Base-by-base conservation (phyloP, 2,888 invertebrate species). In the Hedya salicella region DNA sequence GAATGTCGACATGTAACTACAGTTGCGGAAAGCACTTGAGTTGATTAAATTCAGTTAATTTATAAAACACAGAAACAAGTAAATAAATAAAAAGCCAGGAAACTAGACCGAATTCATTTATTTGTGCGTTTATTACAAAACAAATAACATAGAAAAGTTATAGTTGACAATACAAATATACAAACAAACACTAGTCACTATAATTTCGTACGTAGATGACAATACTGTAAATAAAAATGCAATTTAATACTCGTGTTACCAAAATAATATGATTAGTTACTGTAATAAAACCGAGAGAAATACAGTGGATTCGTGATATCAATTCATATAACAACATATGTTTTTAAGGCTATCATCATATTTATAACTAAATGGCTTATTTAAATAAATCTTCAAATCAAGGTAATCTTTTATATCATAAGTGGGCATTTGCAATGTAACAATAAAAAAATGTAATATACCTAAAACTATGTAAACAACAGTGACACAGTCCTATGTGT, bases 391-490 rank as follows among this genome's bases (percentile, higher is more conserved):
- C 21, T 21, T 50, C n/a, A 53, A 50, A 50, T 16, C 19, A 13
- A 19, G 6, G 21, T 21, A 39, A 42, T n/a, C 21, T 25, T 19
- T 49, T 19, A 8, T 5, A 19, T 9, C 30, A 57, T 8, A 50
- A 40, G 17, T 42, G 42, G 40, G 50, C 49, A 44, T n/a, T n/a
- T n/a, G n/a, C n/a, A n/a, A n/a, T n/a, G n/a, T n/a, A n/a, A n/a
- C n/a, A 49, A 36, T 53, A 64, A 60, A 49, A 56, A 63, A 36
- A 36, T 25, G 48, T 52, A 52, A 46, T 49, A 25, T 61, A 50
- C 60, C 72, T 76, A 77, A 79, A 84, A 73, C 78, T 83, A 78
- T 81, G 80, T 79, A 80, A 85, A 81, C 80, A 77, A 78, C 73
- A 74, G 78, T 80, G 78, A 71, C 70, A 71, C n/a, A n/a, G n/a